These are phyloP conservation scores for Myathropa florea DNA, from an alignment of 2,888 invertebrate species.

Conservation along the genomic window DNA sequence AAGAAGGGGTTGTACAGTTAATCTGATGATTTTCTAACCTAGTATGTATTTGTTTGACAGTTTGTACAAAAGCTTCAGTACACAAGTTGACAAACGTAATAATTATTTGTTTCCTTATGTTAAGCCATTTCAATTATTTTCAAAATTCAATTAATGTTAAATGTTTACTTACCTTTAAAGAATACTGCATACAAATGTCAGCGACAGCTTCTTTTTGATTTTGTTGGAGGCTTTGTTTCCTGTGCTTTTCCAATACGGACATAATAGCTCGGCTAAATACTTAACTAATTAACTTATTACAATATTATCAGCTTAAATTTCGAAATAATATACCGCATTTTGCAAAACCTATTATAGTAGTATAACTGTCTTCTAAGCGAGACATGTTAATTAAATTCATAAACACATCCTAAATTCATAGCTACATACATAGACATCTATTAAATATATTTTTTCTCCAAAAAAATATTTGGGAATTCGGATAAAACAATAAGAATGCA, in stretches of 20 bases:
- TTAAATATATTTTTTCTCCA: neutral
- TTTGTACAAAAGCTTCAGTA: neutral
- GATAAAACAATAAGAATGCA: neutral
- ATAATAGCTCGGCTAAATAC: neutral
- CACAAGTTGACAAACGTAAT: neutral
- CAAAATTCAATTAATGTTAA: neutral
- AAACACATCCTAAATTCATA: neutral
- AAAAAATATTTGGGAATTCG: neutral
- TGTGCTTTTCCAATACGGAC: neutral
- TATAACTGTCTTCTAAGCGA: neutral
- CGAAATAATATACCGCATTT: neutral
- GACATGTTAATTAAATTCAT: neutral
- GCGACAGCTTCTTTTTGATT: neutral
- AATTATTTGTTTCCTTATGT: neutral
- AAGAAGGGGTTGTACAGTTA: too few species aligned
- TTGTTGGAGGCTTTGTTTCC: neutral
- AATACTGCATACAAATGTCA: neutral
- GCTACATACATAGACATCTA: neutral
- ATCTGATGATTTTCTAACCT: too few species aligned
- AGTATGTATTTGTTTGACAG: too few species aligned
- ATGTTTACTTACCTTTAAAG: neutral
- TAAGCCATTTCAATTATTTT: neutral
- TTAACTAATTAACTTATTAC: slow-evolving; percentile 6
- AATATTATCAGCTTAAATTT: neutral
- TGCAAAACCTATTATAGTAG: slow-evolving; percentile 6